These are phyloP conservation scores for Rhamnusium bicolor DNA, from an alignment of 2,888 invertebrate genomes.

Conservation along the genomic window DNA sequence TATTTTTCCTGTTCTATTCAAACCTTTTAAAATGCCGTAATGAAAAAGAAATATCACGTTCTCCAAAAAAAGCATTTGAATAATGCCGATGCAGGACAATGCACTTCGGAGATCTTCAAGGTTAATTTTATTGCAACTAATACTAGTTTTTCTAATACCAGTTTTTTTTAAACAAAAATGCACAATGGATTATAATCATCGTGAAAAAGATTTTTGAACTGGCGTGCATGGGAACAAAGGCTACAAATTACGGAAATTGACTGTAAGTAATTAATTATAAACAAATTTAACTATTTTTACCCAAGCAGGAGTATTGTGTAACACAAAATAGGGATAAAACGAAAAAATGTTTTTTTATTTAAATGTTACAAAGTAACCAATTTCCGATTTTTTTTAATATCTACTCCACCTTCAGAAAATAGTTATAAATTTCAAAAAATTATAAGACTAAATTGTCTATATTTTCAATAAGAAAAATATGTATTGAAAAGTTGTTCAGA, in stretches of 20 bases:
- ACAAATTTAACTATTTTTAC: too few relatives aligned
- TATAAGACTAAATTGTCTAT: too few relatives aligned
- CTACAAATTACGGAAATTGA: neutral
- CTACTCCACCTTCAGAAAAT: too few relatives aligned
- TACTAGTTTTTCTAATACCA: neutral
- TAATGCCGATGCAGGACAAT: slow-evolving; percentile 50
- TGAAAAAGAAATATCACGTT: slow-evolving; percentile 6
- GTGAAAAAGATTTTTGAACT: neutral
- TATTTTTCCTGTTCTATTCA: slow-evolving; percentile 10
- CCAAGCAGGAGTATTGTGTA: too few relatives aligned
- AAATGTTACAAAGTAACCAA: too few relatives aligned
- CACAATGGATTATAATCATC: neutral
- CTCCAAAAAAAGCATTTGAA: slow-evolving; percentile 18
- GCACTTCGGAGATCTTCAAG: slow-evolving; percentile 41
- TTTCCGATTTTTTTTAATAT: too few relatives aligned
- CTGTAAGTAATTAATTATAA: neutral
- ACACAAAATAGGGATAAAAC: too few relatives aligned
- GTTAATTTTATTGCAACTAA: slow-evolving; percentile 20
- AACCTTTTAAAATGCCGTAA: slow-evolving; percentile 1
- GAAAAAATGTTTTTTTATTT: too few relatives aligned
- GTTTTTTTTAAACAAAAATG: slow-evolving; percentile 17
- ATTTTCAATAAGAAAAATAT: too few relatives aligned
- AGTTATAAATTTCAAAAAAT: too few relatives aligned
- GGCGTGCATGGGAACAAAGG: neutral
- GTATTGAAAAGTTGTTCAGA: too few relatives aligned